Percentiles rank a stretch among this genome's conserved stretches.
Evolutionary conservation across 2,797 vertebrate genomes (phyloP).

Genomic region (Vipera latastei): DNA sequence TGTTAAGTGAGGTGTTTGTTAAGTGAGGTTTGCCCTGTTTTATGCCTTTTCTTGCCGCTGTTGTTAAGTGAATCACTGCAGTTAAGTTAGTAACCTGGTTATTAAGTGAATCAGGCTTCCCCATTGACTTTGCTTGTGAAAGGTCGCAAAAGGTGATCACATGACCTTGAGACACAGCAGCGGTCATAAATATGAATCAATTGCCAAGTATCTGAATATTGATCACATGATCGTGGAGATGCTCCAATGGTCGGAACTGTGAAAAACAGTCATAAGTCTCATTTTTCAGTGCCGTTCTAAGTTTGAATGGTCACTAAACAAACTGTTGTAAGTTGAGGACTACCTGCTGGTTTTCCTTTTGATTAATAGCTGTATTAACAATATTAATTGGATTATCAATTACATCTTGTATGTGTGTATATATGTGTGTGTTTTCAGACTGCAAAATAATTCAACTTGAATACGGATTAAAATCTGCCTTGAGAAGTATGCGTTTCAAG

Average conservation of each 20-base stretch:
- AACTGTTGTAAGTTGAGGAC: not conserved
- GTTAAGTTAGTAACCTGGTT: not conserved
- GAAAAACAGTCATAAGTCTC: not conserved
- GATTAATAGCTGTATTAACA: slow-evolving; percentile 1
- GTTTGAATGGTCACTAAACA: not conserved
- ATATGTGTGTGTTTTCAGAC: not conserved
- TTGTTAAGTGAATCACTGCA: not conserved
- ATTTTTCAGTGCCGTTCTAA: not conserved
- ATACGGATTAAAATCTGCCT: not conserved
- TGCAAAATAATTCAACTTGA: not conserved
- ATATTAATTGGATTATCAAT: not conserved
- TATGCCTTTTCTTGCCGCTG: not conserved
- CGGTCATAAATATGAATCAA: not conserved
- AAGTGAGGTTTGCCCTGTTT: not conserved
- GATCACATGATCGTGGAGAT: not conserved
- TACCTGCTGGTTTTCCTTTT: not conserved
- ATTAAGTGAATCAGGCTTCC: not conserved
- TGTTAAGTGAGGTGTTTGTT: not conserved
- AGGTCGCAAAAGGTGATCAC: not conserved
- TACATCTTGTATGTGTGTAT: not conserved
- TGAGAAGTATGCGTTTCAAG: not conserved
- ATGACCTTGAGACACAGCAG: not conserved
- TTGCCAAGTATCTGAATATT: not conserved
- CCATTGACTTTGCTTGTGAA: not conserved
- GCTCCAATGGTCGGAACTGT: not conserved